phyloP scores from a whole-genome alignment of 2,113 vertebrate species.

The Heliornis fulica region DNA sequence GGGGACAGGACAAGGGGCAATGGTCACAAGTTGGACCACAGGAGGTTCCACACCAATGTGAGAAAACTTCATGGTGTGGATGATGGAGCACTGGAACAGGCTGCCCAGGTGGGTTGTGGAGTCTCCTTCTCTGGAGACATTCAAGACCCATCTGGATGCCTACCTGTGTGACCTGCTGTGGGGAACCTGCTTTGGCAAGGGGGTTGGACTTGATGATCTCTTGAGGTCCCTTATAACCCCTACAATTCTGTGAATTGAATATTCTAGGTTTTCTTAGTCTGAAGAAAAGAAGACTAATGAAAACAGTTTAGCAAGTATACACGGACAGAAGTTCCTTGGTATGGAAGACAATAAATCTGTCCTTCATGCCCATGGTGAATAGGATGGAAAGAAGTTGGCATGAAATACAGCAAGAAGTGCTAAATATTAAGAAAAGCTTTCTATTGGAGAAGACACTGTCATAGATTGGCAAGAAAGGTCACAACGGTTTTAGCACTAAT shows the following conservation, averaged over 20 bases:
- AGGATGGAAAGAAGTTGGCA: not conserved
- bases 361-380: not conserved
- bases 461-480: not conserved
- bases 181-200: too few relatives aligned
- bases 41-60: too few relatives aligned
- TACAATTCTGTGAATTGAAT: too few relatives aligned
- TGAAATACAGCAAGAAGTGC: not conserved
- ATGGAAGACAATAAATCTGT: not conserved
- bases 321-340: not conserved
- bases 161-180: too few relatives aligned
- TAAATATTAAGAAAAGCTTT: not conserved
- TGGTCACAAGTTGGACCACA: too few relatives aligned
- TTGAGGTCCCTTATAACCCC: too few relatives aligned
- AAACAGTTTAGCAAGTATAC: not conserved
- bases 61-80: too few relatives aligned
- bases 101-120: not conserved
- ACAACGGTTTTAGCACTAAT: not conserved
- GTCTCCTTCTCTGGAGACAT: not conserved
- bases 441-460: not conserved
- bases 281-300: not conserved
- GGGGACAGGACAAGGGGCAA: too few relatives aligned
- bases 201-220: too few relatives aligned
- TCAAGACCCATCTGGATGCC: too few relatives aligned
- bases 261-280: not conserved
- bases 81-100: not conserved